These are phyloP conservation scores for Belonocnema kinseyi DNA, from an alignment of 1,140 invertebrate genomes.

Conservation along the genomic window DNA sequence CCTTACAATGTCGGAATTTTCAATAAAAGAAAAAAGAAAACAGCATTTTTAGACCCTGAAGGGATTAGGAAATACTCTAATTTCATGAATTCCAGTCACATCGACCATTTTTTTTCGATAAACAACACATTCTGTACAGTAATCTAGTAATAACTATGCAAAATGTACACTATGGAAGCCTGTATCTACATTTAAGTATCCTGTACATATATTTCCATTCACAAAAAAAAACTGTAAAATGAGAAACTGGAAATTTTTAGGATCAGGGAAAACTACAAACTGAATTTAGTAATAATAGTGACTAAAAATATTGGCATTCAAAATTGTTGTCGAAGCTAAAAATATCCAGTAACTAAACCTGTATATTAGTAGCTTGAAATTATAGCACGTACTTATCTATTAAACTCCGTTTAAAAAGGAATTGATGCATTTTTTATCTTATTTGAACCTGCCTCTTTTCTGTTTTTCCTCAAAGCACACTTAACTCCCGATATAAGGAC, in stretches of 20 bases:
- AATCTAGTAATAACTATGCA: slow-evolving; percentile 58
- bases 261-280: neutral
- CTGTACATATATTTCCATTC: slow-evolving; percentile 52
- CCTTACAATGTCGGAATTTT: no score
- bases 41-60: slow-evolving; percentile 1
- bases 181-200: slow-evolving; percentile 37
- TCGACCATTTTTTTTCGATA: slow-evolving; percentile 57
- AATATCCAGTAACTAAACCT: slow-evolving; percentile 44
- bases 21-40: neutral
- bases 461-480: neutral
- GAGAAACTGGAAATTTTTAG: slow-evolving; percentile 45
- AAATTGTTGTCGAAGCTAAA: slow-evolving; percentile 31
- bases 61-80: slow-evolving; percentile 14
- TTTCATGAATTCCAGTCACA: slow-evolving; percentile 57
- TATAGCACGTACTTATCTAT: slow-evolving; percentile 55
- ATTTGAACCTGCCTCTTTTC: neutral
- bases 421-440: slow-evolving; percentile 33
- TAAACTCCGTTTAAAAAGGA: slow-evolving; percentile 46
- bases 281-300: neutral
- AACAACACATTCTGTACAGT: slow-evolving; percentile 64
- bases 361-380: slow-evolving; percentile 50
- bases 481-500: no score
- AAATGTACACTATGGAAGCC: slow-evolving; percentile 56
- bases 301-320: no score
- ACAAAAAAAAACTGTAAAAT: slow-evolving; percentile 43